Base-by-base conservation (phyloP, 2,888 invertebrate genomes). In the Meghimatium bilineatum region DNA sequence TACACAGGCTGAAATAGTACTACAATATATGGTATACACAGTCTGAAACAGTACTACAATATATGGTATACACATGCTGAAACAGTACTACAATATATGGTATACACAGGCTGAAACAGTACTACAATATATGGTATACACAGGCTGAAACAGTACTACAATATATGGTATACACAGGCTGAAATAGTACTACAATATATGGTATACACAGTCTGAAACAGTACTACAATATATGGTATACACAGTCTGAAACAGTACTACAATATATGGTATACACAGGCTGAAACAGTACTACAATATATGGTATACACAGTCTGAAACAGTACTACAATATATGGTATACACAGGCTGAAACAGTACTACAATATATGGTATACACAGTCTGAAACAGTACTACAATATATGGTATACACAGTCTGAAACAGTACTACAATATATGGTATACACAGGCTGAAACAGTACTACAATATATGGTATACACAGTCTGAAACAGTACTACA, bases 241-340 rank as follows among this genome's bases (percentile, higher is more conserved):
- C 12, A 67, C 32, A 49, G 0, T 63, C 12, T 44, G 44, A 8
- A 44, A 44, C 6, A 44, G 44, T 44, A 44, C 12, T 44, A 38
- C 3, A 23, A 77, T 17, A 36, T 75, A 85, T 87, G 56, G n/a
- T n/a, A 29, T 0, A 20, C 12, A 67, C 32, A 49, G 0, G 63
- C 12, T 44, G 44, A 8, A 44, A 44, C 6, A 44, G 44, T 44
- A 44, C 12, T 44, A 38, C 3, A 23, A 77, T 17, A 36, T 75
- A 85, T 87, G 56, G n/a, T n/a, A 29, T 0, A 20, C 12, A 67
- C 32, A 49, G 0, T 63, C 12, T 44, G 44, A 8, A 44, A 44
- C 6, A 44, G 44, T 44, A 44, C 12, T 44, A 38, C 3, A 23
- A 77, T 17, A 36, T 75, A 85, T 87, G 56, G n/a, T n/a, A 29